phyloP scores from a whole-genome alignment of 2,113 vertebrate genomes.

The Turnix velox region DNA sequence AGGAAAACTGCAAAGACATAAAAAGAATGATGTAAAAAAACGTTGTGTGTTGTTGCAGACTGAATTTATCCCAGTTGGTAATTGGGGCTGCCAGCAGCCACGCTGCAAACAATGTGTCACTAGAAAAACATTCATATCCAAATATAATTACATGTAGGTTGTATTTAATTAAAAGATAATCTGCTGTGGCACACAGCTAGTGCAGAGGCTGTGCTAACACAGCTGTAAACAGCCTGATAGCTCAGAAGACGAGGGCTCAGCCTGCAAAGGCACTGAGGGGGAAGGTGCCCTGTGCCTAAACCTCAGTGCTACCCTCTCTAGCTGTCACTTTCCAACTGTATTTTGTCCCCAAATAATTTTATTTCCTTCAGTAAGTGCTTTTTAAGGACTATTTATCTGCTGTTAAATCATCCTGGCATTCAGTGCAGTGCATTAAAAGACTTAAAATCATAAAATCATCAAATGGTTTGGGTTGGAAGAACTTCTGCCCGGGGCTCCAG shows the following conservation, averaged over 20 bases:
- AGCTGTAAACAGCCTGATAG: neutral
- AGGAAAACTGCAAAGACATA: neutral
- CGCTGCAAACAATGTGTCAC: neutral
- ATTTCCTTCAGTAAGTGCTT: neutral
- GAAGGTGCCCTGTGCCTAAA: neutral
- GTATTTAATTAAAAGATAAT: neutral
- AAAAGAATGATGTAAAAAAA: neutral
- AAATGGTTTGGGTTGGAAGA: neutral
- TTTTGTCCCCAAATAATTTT: neutral
- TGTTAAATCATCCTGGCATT: neutral
- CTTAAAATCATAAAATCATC: neutral
- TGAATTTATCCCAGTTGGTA: neutral
- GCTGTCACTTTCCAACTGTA: neutral
- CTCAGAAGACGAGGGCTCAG: neutral
- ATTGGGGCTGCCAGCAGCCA: neutral
- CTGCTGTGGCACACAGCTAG: neutral
- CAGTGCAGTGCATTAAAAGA: neutral
- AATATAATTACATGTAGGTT: neutral
- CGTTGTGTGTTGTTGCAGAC: neutral
- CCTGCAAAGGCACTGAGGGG: neutral
- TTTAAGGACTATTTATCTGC: neutral
- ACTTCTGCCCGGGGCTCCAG: neutral
- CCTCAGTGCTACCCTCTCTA: neutral
- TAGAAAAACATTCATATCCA: neutral
- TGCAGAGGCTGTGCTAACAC: neutral